A percentile compares a stretch with the other conserved stretches of the same genome.
These are phyloP conservation scores for Pygocentrus nattereri DNA, from an alignment of 2,797 vertebrate species.

Conservation along the genomic window DNA sequence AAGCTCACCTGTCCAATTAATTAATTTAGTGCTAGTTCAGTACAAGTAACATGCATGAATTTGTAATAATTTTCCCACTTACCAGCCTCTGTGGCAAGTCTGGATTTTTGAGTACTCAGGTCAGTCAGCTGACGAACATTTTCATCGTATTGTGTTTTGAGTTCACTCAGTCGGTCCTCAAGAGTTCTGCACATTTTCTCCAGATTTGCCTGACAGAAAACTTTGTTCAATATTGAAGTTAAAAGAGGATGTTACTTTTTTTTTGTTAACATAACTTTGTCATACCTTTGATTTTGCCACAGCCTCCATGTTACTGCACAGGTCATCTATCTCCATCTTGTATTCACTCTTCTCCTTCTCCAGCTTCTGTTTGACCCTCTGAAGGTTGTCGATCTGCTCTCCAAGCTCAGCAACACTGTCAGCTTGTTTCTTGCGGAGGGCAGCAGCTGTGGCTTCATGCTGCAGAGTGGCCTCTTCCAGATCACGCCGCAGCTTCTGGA, in stretches of 20 bases:
- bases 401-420: constrained; percentile 68
- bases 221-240: constrained; percentile 45
- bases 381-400: too few relatives aligned
- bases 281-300: constrained; percentile 45
- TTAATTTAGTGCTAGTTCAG: background rate
- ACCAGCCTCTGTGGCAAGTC: constrained; percentile 85
- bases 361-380: too few relatives aligned
- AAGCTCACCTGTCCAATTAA: constrained; percentile 55
- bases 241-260: constrained; percentile 67
- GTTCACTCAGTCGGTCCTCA: constrained; percentile 87
- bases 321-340: constrained; percentile 80
- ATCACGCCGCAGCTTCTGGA: constrained; percentile 86
- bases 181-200: constrained; percentile 86
- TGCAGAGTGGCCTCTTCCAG: constrained; percentile 72
- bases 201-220: constrained; percentile 79
- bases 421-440: constrained; percentile 86
- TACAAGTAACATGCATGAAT: background rate
- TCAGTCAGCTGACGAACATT: constrained; percentile 84
- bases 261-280: constrained; percentile 53
- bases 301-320: constrained; percentile 80
- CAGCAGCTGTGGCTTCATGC: constrained; percentile 77
- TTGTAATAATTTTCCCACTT: constrained; percentile 37
- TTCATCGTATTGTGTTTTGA: constrained; percentile 86
- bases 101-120: constrained; percentile 78
- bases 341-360: constrained; percentile 78